A percentile compares a stretch with the other conserved stretches of the same genome.
Conservation (phyloP, 2,888 invertebrate genomes). For the Odontothrips loti region DNA sequence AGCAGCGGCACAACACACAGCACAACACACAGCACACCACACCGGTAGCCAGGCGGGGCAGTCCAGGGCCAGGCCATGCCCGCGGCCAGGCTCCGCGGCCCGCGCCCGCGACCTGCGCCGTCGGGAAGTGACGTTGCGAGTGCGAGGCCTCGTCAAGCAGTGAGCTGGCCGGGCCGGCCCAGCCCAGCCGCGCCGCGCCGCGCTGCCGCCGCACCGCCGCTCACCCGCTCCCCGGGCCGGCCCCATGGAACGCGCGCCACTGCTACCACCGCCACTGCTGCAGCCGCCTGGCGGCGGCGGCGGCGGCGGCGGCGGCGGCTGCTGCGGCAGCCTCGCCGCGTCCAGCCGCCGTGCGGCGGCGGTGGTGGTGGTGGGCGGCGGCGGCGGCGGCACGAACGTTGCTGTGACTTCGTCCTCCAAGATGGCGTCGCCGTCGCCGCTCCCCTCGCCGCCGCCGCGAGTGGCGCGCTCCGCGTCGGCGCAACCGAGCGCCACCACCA, state of each 20-base stretch:
- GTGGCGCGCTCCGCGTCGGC: too few relatives aligned
- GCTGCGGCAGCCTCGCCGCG: not conserved
- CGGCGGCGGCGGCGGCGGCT: not conserved
- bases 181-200: conserved; percentile 4
- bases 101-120: not conserved
- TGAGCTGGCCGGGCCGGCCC: not conserved
- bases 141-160: not conserved
- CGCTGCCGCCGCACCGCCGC: not conserved
- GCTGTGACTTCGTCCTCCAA: not conserved
- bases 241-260: not conserved
- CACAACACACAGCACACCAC: too few relatives aligned
- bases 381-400: not conserved
- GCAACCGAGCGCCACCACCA: too few relatives aligned
- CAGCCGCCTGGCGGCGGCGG: not conserved
- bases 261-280: not conserved
- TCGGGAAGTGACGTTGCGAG: not conserved
- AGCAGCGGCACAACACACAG: too few relatives aligned
- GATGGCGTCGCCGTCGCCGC: conserved; percentile 3
- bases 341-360: not conserved
- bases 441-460: not conserved
- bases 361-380: not conserved
- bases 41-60: not conserved
- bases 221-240: not conserved
- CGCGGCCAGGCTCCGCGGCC: not conserved
- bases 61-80: not conserved